Conservation (phyloP, 64 coral and sea anemone species). For the Porites australiensis region DNA sequence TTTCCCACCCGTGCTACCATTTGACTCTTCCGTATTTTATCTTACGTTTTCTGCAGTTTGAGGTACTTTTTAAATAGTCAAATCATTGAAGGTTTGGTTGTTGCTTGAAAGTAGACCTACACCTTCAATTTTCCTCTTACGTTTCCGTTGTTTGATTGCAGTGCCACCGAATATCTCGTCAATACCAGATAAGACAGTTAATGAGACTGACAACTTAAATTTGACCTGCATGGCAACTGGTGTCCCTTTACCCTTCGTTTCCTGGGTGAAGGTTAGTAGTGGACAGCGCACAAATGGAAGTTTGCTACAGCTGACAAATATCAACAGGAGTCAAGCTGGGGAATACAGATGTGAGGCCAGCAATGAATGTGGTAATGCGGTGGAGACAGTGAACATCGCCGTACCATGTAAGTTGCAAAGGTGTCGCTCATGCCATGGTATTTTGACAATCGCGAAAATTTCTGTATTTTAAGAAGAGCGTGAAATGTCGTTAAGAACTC, state of each 20-base stretch:
- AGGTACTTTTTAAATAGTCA: too few relatives aligned
- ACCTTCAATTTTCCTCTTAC: too few relatives aligned
- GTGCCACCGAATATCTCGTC: background rate
- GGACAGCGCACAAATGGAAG: background rate
- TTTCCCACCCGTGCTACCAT: too few relatives aligned
- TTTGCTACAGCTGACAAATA: background rate
- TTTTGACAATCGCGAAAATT: too few relatives aligned
- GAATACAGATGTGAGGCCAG: background rate
- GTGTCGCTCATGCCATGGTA: too few relatives aligned
- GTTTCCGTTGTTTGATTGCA: background rate
- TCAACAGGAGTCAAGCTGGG: background rate
- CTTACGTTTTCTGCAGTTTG: too few relatives aligned
- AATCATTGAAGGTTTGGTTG: too few relatives aligned
- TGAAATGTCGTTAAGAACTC: too few relatives aligned
- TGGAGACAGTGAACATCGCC: background rate
- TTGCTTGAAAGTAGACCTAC: too few relatives aligned
- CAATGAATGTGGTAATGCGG: background rate
- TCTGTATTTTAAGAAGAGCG: too few relatives aligned
- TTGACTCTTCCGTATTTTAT: too few relatives aligned
- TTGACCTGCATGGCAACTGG: background rate
- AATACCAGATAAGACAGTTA: background rate
- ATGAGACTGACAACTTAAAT: background rate
- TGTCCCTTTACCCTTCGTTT: background rate
- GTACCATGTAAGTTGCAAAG: constrained; percentile 13
- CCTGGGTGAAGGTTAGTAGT: background rate